Base-by-base conservation (phyloP, 2,113 vertebrate species). In the Halichoeres trimaculatus region DNA sequence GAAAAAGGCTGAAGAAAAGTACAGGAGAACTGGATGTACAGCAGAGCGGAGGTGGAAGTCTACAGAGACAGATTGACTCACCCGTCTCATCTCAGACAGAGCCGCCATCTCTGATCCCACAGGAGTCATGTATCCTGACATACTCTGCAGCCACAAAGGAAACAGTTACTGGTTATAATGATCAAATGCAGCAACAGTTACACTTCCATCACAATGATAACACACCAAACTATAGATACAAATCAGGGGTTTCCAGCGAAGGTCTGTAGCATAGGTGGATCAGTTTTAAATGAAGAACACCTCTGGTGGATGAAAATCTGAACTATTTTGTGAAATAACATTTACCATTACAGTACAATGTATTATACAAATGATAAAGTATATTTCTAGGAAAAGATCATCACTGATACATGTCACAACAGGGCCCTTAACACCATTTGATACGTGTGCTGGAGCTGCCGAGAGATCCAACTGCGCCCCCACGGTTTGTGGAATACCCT, bases 71-170 rank as follows among this genome's bases (percentile, higher is more conserved):
- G 35, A 8, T 6, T 16, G 17, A 95, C 93, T 96, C 93, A 97
- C 96, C 91, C 96, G 93, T 48, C 96, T 95, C 95, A 97, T 95
- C 87, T 97, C 96, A 68, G 94, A 92, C 78, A 96, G 88, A 24
- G 94, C 94, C 19, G 94, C 92, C 91, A 97, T 94, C 83, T 97
- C 96, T 74, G 94, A 90, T 88, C 95, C 95, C 91, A 95, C 94
- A 43, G 96, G 91, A 71, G 95, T 95, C 94, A 97, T 95, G 88
- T 96, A 97, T 83, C 96, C 96, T 58, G 96, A 95, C 10, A 97
- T 87, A 76, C 91, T 95, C 96, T 97, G 92, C 79, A 70, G 83
- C 85, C 74, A 81, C 0, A 86, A 11, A 70, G 10, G 75, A 48
- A 66, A 16, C 6, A 4, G 19, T 72, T 43, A 58, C 5, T 9